phyloP scores from a whole-genome alignment of 64 coral and sea anemone genomes.

The Porites australiensis region DNA sequence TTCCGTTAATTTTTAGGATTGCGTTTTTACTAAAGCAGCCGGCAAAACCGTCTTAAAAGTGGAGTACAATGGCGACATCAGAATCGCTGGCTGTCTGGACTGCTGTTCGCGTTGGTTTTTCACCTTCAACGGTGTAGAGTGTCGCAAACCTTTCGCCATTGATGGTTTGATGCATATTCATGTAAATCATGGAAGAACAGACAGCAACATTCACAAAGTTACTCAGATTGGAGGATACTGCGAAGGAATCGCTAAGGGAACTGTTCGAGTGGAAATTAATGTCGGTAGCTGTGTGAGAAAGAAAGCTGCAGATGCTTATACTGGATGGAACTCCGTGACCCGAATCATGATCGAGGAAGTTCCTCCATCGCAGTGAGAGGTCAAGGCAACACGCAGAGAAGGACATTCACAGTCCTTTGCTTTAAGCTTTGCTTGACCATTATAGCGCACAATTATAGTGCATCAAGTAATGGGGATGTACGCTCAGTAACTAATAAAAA shows the following conservation, averaged over 20 bases:
- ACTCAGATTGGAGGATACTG: constrained; percentile 2
- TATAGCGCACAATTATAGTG: too few species aligned
- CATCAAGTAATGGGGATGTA: too few species aligned
- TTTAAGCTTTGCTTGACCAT: background rate
- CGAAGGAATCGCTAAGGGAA: background rate
- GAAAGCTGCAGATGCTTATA: background rate
- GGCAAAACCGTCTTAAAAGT: background rate
- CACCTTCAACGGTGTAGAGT: constrained; percentile 21
- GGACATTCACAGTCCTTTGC: background rate
- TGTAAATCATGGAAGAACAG: background rate
- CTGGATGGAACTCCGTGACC: background rate
- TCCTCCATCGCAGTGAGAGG: background rate
- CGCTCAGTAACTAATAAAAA: too few species aligned
- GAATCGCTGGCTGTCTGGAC: background rate
- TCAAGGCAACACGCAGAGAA: background rate
- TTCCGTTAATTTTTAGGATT: background rate
- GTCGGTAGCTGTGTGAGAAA: background rate
- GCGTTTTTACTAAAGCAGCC: background rate
- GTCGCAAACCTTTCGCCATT: constrained; percentile 22
- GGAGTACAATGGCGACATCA: constrained; percentile 16
- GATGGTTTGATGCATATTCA: background rate
- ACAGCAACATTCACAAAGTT: background rate
- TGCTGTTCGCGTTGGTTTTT: constrained; percentile 53
- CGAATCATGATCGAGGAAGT: constrained; percentile 9
- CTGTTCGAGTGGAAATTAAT: background rate